These are phyloP conservation scores for Dendrolimus punctatus DNA, from an alignment of 1,140 invertebrate species.

Conservation along the genomic window DNA sequence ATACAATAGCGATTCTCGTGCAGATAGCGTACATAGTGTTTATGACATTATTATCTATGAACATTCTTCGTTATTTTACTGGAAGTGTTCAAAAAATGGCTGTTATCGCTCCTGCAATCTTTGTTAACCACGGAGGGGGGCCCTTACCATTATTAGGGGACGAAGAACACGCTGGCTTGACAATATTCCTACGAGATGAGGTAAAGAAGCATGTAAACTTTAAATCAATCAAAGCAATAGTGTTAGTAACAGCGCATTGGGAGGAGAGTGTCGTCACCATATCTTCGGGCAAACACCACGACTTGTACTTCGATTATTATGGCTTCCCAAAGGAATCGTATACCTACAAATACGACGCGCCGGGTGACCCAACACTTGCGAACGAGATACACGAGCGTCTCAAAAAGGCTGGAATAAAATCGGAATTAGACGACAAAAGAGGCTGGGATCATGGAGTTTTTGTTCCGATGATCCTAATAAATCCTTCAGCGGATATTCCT, in stretches of 20 bases:
- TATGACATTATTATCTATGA: slow-evolving; percentile 60
- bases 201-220: slow-evolving; percentile 51
- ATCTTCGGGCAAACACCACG: slow-evolving; percentile 52
- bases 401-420: slow-evolving; percentile 39
- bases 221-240: slow-evolving; percentile 50
- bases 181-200: slow-evolving; percentile 45
- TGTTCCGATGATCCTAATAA: slow-evolving; percentile 61
- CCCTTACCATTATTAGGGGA: slow-evolving; percentile 55
- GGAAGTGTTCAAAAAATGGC: slow-evolving; percentile 38
- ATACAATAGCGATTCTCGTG: slow-evolving; percentile 46
- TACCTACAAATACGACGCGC: slow-evolving; percentile 51
- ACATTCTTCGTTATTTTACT: slow-evolving; percentile 50
- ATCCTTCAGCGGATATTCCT: slow-evolving; percentile 52
- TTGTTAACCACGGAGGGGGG: slow-evolving; percentile 62
- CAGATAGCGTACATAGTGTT: slow-evolving; percentile 56
- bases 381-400: slow-evolving; percentile 37
- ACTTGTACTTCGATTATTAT: slow-evolving; percentile 61
- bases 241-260: slow-evolving; percentile 62
- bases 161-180: slow-evolving; percentile 45
- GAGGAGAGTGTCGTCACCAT: slow-evolving; percentile 49
- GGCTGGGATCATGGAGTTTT: slow-evolving; percentile 66
- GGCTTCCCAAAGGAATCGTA: slow-evolving; percentile 60
- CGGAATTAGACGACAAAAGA: slow-evolving; percentile 47
- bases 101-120: slow-evolving; percentile 49
- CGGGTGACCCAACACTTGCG: slow-evolving; percentile 49